Percentiles rank a stretch among this genome's conserved stretches.
Evolutionary conservation across 2,797 vertebrate species (phyloP).

Genomic region (Sebastes kiyomatsui): DNA sequence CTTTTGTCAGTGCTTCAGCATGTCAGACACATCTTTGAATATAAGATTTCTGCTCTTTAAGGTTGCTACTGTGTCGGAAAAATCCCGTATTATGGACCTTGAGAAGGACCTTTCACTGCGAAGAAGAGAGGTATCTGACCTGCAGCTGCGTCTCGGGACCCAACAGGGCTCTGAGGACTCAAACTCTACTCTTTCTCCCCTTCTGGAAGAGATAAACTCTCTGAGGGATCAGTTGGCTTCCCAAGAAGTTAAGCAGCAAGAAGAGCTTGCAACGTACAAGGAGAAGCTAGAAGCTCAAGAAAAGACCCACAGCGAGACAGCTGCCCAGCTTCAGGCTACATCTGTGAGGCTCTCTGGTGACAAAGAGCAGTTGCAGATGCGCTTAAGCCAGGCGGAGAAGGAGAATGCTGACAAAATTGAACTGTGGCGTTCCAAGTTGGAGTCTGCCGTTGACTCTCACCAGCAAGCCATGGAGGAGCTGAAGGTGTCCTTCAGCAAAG

Average conservation of each 20-base stretch:
- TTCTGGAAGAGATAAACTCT: slow-evolving; percentile 89
- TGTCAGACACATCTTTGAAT: slow-evolving; percentile 43
- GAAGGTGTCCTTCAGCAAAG: slow-evolving; percentile 88
- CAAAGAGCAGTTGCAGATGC: slow-evolving; percentile 87
- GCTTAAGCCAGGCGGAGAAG: slow-evolving; percentile 88
- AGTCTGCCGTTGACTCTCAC: slow-evolving; percentile 86
- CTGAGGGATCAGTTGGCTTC: slow-evolving; percentile 88
- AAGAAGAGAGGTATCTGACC: slow-evolving; percentile 89
- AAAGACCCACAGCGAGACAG: slow-evolving; percentile 82
- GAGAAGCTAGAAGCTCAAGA: slow-evolving; percentile 84
- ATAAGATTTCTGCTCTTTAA: slow-evolving; percentile 71
- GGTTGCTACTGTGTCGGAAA: slow-evolving; percentile 98
- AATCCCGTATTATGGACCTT: slow-evolving; percentile 96
- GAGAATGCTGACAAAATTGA: slow-evolving; percentile 86
- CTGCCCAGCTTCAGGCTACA: slow-evolving; percentile 82
- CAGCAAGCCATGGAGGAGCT: slow-evolving; percentile 92
- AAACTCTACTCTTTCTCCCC: slow-evolving; percentile 81
- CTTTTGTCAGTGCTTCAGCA: background rate
- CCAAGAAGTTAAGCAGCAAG: slow-evolving; percentile 80
- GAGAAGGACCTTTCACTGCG: slow-evolving; percentile 90
- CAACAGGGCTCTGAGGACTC: slow-evolving; percentile 76
- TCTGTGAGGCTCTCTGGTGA: slow-evolving; percentile 87
- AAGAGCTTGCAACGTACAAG: slow-evolving; percentile 79
- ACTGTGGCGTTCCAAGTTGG: slow-evolving; percentile 90
- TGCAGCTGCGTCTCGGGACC: slow-evolving; percentile 87